phyloP scores from a whole-genome alignment of 2,113 vertebrate species.

The Prochilodus magdalenae region DNA sequence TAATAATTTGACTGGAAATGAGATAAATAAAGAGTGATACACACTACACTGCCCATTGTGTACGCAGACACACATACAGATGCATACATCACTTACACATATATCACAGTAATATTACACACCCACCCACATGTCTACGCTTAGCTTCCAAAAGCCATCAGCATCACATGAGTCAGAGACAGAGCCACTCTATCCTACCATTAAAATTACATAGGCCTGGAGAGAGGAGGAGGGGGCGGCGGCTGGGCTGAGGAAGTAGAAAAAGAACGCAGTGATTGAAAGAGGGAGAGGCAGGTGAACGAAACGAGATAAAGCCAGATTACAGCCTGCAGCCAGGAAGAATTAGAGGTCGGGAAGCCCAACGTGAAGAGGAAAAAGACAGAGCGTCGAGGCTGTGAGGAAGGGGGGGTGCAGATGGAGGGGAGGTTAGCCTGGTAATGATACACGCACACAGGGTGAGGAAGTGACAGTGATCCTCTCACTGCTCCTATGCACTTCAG shows the following conservation, averaged over 20 bases:
- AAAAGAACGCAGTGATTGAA: conserved; percentile 29
- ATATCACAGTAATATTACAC: not conserved
- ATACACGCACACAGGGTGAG: not conserved
- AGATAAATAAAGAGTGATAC: no score
- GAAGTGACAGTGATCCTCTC: not conserved
- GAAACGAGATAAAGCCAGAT: conserved; percentile 6
- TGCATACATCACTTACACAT: not conserved
- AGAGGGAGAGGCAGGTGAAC: conserved; percentile 9
- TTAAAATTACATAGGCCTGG: conserved; percentile 60
- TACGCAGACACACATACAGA: no score
- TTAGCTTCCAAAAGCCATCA: conserved; percentile 12
- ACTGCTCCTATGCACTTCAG: conserved; percentile 3
- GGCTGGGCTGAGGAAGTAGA: conserved; percentile 13
- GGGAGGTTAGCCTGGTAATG: not conserved
- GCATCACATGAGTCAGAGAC: not conserved
- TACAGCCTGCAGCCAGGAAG: not conserved
- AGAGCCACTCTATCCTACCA: conserved; percentile 58
- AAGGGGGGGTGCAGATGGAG: not conserved
- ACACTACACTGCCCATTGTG: no score
- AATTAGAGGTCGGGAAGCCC: conserved; percentile 20
- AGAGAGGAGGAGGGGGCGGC: conserved; percentile 28
- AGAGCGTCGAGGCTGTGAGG: not conserved
- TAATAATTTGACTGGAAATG: no score
- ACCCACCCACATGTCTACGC: conserved; percentile 22
- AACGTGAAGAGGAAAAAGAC: not conserved